These are phyloP conservation scores for Drosophila paranaensis DNA, from an alignment of 2,888 invertebrate genomes.

Conservation along the genomic window DNA sequence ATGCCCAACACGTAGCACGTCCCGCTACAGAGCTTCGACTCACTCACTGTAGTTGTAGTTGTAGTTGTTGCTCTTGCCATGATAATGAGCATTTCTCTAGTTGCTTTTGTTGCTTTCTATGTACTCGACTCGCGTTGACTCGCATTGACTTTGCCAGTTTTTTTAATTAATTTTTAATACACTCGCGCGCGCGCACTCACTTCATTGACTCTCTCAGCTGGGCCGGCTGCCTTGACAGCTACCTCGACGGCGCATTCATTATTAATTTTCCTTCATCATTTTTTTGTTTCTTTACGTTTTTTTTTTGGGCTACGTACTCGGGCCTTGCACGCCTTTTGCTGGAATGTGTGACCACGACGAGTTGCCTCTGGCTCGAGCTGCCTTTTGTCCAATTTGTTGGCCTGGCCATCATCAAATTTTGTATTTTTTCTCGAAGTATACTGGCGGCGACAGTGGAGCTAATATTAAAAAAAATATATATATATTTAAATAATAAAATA, in stretches of 20 bases:
- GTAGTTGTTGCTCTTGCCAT: slow-evolving; percentile 26
- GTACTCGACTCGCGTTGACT: slow-evolving; percentile 7
- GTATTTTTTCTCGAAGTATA: slow-evolving; percentile 13
- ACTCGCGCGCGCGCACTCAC: slow-evolving; percentile 29
- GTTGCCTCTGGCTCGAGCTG: slow-evolving; percentile 6
- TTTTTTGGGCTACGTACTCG: slow-evolving; percentile 15
- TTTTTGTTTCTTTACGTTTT: not conserved
- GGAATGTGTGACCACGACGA: slow-evolving; percentile 41
- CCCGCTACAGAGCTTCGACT: slow-evolving; percentile 23
- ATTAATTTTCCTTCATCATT: slow-evolving; percentile 27
- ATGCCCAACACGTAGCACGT: slow-evolving; percentile 58
- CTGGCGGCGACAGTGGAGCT: not conserved
- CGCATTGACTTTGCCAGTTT: slow-evolving; percentile 29
- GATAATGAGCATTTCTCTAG: slow-evolving; percentile 66
- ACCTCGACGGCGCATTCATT: slow-evolving; percentile 23
- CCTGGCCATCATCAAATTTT: slow-evolving; percentile 60
- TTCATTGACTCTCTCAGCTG: slow-evolving; percentile 48
- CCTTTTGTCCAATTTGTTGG: slow-evolving; percentile 41
- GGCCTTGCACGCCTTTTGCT: slow-evolving; percentile 50
- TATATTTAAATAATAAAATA: not conserved
- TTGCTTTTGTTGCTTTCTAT: slow-evolving; percentile 52
- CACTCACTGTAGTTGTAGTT: not conserved
- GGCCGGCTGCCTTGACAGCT: slow-evolving; percentile 11
- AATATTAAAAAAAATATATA: not conserved
- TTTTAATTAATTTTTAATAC: slow-evolving; percentile 71